phyloP scores from a whole-genome alignment of 1,140 invertebrate species.

The Anastrepha ludens region DNA sequence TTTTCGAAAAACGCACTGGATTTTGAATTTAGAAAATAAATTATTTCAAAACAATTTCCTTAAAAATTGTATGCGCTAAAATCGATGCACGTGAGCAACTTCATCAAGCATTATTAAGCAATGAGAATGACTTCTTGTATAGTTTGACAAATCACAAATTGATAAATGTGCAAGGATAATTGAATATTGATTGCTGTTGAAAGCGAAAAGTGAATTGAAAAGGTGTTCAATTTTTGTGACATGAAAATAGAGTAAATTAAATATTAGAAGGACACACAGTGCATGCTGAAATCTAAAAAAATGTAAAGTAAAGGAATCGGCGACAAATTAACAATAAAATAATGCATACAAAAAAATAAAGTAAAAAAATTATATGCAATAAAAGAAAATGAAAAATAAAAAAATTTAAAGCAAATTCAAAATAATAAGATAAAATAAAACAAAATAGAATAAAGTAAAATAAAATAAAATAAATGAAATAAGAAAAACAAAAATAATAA shows the following conservation, averaged over 20 bases:
- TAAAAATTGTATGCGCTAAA: neutral
- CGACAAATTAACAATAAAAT: neutral
- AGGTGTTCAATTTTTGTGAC: constrained; percentile 21
- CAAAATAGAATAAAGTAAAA: neutral
- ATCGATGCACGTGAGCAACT: neutral
- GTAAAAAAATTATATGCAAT: neutral
- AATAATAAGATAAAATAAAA: neutral
- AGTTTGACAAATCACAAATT: neutral
- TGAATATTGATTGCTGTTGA: neutral
- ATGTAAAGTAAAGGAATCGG: too few relatives aligned
- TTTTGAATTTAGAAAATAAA: neutral
- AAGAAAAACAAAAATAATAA: neutral
- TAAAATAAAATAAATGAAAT: neutral
- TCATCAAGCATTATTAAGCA: neutral
- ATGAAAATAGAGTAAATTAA: neutral
- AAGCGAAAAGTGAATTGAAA: constrained; percentile 18
- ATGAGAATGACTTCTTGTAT: neutral
- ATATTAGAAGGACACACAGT: constrained; percentile 22
- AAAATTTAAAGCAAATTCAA: neutral
- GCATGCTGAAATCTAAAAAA: neutral
- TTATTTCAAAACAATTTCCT: neutral
- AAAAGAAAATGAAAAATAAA: neutral
- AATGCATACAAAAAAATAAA: neutral
- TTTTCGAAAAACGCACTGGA: neutral
- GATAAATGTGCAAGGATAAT: constrained; percentile 24